phyloP scores from a whole-genome alignment of 1,140 invertebrate genomes.

The Ceratitis capitata region DNA sequence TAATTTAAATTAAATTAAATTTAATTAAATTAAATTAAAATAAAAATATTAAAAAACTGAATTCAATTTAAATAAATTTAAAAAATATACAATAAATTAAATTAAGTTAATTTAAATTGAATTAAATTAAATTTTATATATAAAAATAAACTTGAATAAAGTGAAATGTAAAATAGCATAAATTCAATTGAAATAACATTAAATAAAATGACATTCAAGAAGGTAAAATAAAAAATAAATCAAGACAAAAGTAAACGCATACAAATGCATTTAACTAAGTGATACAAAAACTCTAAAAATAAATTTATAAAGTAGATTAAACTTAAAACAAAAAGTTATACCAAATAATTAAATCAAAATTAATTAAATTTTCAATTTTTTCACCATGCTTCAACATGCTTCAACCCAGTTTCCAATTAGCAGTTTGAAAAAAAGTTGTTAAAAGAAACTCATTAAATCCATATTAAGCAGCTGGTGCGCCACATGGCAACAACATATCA shows the following conservation, averaged over 20 bases:
- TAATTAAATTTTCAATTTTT: too few species aligned
- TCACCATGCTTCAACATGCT: too few species aligned
- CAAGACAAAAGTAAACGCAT: too few species aligned
- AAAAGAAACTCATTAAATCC: not conserved
- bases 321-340: not conserved
- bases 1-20: not conserved
- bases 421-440: not conserved
- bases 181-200: too few species aligned
- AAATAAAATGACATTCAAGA: slow-evolving; percentile 36
- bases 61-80: not conserved
- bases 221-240: not conserved
- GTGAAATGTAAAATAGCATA: not conserved
- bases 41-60: not conserved
- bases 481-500: not conserved
- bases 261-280: too few species aligned
- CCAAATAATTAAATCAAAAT: not conserved
- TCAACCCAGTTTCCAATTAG: not conserved
- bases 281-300: too few species aligned
- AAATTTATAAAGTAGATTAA: too few species aligned
- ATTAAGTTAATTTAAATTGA: not conserved
- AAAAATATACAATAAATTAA: not conserved
- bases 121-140: not conserved
- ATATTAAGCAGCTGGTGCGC: slow-evolving; percentile 8
- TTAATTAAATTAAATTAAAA: not conserved
- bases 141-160: not conserved